A percentile compares a stretch with the other conserved stretches of the same genome.
Evolutionary conservation across 2,113 vertebrate species (phyloP).

Genomic region (Lutjanus erythropterus): DNA sequence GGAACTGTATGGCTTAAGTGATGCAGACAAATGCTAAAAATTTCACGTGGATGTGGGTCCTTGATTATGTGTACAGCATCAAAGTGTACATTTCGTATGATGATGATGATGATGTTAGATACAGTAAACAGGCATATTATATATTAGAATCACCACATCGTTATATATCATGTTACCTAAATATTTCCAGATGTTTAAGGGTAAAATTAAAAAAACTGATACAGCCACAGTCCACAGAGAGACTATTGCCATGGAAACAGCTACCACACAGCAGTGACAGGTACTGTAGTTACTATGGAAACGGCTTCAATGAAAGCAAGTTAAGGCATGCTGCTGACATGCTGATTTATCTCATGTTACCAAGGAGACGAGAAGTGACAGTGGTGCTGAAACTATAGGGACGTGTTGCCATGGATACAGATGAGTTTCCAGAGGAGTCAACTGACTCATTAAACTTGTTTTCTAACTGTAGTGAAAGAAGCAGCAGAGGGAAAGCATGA

Average conservation of each 20-base stretch:
- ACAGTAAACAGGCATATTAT: background rate
- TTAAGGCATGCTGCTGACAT: conserved; percentile 37
- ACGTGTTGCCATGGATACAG: conserved; percentile 60
- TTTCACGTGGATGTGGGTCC: background rate
- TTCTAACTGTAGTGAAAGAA: conserved; percentile 2
- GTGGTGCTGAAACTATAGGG: conserved; percentile 28
- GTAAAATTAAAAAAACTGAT: background rate
- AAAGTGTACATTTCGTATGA: background rate
- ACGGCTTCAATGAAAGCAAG: conserved; percentile 33
- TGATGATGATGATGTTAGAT: background rate
- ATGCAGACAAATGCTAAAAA: background rate
- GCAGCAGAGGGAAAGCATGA: conserved; percentile 31
- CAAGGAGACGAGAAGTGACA: conserved; percentile 21
- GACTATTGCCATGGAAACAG: conserved; percentile 49
- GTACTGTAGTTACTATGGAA: conserved; percentile 61
- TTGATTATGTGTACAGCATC: background rate
- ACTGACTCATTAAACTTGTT: conserved; percentile 37
- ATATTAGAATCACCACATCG: background rate
- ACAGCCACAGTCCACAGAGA: background rate
- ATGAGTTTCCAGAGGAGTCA: conserved; percentile 26
- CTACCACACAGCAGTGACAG: conserved; percentile 15
- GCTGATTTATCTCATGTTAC: conserved; percentile 41
- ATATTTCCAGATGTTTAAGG: background rate
- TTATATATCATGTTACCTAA: background rate
- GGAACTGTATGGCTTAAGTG: background rate